Conservation (phyloP, 2,888 invertebrate genomes). For the Megaustenia siamemsis region DNA sequence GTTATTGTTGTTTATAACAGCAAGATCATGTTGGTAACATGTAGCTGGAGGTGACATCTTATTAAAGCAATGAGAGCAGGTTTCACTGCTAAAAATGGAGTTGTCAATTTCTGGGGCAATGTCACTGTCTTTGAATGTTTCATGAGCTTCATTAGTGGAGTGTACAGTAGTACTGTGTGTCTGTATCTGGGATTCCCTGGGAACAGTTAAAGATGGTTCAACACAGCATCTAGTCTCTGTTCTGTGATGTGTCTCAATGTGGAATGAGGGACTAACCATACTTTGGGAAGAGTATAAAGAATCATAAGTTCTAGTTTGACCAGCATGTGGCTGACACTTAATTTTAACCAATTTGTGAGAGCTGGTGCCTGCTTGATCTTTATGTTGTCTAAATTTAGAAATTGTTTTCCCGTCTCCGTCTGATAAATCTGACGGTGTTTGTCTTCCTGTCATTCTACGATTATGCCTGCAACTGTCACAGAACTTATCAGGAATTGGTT, state of each 20-base stretch:
- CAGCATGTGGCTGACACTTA: background rate
- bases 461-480: background rate
- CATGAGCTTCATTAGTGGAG: background rate
- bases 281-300: background rate
- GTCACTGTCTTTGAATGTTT: background rate
- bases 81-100: too few species aligned
- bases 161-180: background rate
- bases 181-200: background rate
- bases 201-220: constrained; percentile 9
- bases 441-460: background rate
- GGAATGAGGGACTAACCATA: background rate
- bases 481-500: background rate
- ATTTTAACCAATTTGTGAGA: background rate
- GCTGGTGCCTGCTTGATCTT: too few species aligned
- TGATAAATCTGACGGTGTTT: background rate
- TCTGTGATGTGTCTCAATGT: background rate
- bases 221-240: background rate
- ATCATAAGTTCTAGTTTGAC: background rate
- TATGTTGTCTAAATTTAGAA: background rate
- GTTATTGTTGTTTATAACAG: too few species aligned
- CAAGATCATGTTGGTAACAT: background rate
- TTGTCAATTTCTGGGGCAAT: background rate
- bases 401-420: background rate
- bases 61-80: too few species aligned
- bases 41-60: too few species aligned